These are phyloP conservation scores for Nanorana parkeri DNA, from an alignment of 2,113 vertebrate genomes.

Conservation along the genomic window DNA sequence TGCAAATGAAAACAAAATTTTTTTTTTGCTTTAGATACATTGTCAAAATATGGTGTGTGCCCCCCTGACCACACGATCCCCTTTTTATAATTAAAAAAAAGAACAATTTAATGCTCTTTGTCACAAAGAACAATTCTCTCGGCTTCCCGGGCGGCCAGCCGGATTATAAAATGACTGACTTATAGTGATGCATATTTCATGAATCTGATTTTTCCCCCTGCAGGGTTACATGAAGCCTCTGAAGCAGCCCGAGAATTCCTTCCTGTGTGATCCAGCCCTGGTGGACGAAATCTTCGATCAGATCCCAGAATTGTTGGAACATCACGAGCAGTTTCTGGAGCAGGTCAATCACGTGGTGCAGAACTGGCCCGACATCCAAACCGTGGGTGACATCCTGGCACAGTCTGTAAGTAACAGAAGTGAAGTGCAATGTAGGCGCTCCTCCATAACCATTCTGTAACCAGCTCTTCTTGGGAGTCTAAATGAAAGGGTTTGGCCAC, in stretches of 20 bases:
- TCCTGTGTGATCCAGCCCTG: constrained; percentile 89
- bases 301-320: constrained; percentile 96
- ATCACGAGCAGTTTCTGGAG: constrained; percentile 96
- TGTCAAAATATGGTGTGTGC: too few species aligned
- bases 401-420: constrained; percentile 83
- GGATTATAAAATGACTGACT: too few species aligned
- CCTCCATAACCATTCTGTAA: background rate
- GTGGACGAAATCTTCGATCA: constrained; percentile 98
- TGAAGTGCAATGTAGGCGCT: background rate
- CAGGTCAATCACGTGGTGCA: constrained; percentile 86
- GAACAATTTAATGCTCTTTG: too few species aligned
- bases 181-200: too few species aligned
- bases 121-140: too few species aligned
- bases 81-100: too few species aligned
- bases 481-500: background rate
- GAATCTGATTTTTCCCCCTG: background rate
- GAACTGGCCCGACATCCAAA: constrained; percentile 94
- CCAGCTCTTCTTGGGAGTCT: background rate
- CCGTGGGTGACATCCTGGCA: constrained; percentile 89
- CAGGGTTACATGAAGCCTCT: constrained; percentile 97
- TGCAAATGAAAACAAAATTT: too few species aligned
- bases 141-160: too few species aligned
- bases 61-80: too few species aligned
- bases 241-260: constrained; percentile 89
- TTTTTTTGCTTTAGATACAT: too few species aligned